Percentiles rank a stretch among this genome's conserved stretches.
These are phyloP conservation scores for Microhierax caerulescens DNA, from an alignment of 2,797 vertebrate genomes.

Conservation along the genomic window DNA sequence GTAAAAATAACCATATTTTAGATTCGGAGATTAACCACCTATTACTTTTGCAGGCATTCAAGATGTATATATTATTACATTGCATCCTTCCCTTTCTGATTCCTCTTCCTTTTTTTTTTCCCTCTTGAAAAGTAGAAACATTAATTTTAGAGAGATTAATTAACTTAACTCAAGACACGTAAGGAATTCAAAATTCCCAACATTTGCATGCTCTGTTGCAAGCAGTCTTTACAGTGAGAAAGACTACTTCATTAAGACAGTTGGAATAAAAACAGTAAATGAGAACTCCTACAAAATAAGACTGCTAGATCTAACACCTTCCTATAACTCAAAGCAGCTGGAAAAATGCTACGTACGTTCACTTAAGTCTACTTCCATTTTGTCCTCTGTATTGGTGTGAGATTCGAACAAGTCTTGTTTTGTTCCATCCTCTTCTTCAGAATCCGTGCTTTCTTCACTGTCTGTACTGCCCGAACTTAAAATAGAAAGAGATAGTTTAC, in stretches of 20 bases:
- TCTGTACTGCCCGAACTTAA: conserved; percentile 95
- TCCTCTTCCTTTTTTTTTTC: neutral
- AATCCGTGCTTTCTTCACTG: conserved; percentile 98
- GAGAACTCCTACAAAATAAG: neutral
- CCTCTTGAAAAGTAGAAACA: neutral
- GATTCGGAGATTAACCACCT: neutral
- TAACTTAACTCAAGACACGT: neutral
- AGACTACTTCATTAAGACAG: neutral
- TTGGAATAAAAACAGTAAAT: neutral
- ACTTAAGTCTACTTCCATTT: conserved; percentile 94
- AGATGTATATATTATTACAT: neutral
- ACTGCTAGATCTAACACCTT: neutral
- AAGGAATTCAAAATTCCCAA: neutral
- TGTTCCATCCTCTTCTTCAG: conserved; percentile 90
- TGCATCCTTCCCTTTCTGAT: neutral
- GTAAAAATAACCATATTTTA: neutral
- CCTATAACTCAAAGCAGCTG: neutral
- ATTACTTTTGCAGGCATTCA: neutral
- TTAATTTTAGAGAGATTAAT: neutral
- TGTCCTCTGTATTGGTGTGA: conserved; percentile 84
- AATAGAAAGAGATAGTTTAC: neutral
- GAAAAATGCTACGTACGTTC: conserved; percentile 66
- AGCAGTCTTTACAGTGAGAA: neutral
- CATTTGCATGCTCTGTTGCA: neutral
- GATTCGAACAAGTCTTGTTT: conserved; percentile 91